Evolutionary conservation across 2,113 vertebrate genomes (phyloP).

Genomic region (Rhea americana): DNA sequence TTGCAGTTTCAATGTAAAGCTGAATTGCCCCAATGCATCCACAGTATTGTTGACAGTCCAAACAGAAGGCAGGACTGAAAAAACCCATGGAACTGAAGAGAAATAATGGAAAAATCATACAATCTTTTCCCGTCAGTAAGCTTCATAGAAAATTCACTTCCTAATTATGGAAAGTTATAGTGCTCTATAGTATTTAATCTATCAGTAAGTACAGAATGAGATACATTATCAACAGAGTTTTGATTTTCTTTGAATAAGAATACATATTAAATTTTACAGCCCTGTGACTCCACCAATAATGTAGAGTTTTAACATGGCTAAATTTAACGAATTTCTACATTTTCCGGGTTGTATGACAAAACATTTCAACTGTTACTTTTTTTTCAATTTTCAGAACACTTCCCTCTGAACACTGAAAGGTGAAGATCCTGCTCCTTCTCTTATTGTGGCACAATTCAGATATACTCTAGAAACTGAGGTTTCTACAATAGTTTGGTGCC

Average conservation of each 20-base stretch:
- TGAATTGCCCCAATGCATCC: not conserved
- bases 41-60: not conserved
- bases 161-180: not conserved
- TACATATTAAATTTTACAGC: not conserved
- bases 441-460: rapidly evolving
- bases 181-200: not conserved
- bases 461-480: not conserved
- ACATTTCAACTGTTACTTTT: not conserved
- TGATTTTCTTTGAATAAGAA: not conserved
- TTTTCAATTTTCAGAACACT: not conserved
- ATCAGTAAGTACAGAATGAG: not conserved
- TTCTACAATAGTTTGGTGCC: not conserved
- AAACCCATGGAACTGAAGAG: not conserved
- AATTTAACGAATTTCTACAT: not conserved
- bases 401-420: rapidly evolving
- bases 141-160: not conserved
- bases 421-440: not conserved
- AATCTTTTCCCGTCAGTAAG: not conserved
- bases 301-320: not conserved
- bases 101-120: not conserved
- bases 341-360: not conserved
- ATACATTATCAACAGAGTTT: not conserved
- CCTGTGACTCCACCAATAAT: not conserved
- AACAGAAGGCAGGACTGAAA: not conserved
- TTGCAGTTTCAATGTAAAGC: not conserved